A percentile compares a stretch with the other conserved stretches of the same genome.
Conservation (phyloP, 37 sponge, comb jelly and placozoan species). For the Bolinopsis microptera region DNA sequence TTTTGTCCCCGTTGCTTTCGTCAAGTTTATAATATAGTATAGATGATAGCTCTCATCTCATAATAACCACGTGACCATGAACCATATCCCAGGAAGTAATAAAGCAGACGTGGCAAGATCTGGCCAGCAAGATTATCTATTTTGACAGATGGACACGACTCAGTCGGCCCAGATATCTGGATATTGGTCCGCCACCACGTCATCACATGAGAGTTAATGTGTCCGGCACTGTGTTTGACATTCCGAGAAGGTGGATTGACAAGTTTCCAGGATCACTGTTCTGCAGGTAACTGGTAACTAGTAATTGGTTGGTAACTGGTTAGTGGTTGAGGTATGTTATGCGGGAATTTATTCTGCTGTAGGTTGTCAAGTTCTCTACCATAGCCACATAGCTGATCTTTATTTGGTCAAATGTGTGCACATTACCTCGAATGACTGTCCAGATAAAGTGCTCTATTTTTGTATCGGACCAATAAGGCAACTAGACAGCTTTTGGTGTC, state of each 20-base stretch:
- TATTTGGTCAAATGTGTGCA: no score
- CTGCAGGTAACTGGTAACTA: neutral
- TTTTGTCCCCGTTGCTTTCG: no score
- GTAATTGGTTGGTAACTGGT: neutral
- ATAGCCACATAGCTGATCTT: no score
- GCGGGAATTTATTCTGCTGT: no score
- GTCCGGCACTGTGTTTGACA: slow-evolving; percentile 1
- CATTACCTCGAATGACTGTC: no score
- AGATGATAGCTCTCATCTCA: no score
- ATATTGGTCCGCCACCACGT: neutral
- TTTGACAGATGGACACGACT: neutral
- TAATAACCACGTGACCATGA: no score
- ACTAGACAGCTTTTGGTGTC: no score
- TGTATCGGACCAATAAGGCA: no score
- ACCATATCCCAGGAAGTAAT: neutral
- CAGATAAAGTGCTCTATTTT: no score
- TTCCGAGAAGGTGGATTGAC: neutral
- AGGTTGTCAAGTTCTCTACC: no score
- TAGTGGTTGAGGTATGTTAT: neutral
- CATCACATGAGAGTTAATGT: neutral
- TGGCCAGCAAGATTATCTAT: neutral
- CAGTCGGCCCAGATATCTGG: neutral
- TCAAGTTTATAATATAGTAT: no score
- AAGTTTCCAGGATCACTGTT: neutral
- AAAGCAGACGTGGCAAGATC: neutral